phyloP scores from a whole-genome alignment of 2,113 vertebrate genomes.

The Electrona antarctica region DNA sequence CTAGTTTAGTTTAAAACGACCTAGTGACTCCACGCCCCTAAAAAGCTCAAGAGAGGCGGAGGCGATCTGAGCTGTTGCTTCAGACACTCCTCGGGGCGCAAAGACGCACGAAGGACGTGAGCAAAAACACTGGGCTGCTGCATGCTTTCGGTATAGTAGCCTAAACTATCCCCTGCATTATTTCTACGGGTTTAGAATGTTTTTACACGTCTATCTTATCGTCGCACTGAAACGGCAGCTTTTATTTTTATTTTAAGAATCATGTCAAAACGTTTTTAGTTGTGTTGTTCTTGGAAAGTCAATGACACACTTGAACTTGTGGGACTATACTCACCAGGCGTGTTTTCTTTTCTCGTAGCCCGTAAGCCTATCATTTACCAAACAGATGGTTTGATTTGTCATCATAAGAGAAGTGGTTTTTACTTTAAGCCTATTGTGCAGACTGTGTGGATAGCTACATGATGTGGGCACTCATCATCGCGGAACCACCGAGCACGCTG shows the following conservation, averaged over 20 bases:
- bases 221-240: too few species aligned
- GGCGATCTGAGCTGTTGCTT: constrained; percentile 14
- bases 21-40: constrained; percentile 54
- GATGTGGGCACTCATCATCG: constrained; percentile 40
- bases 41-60: constrained; percentile 18
- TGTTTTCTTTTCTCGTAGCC: not conserved
- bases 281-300: not conserved
- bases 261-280: too few species aligned
- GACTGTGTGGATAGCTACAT: constrained; percentile 37
- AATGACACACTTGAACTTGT: not conserved
- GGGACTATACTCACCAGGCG: not conserved
- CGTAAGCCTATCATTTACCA: too few species aligned
- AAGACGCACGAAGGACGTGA: constrained; percentile 36
- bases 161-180: not conserved
- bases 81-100: constrained; percentile 44
- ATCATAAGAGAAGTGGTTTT: too few species aligned
- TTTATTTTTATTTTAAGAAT: too few species aligned
- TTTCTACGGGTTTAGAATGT: too few species aligned
- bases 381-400: too few species aligned
- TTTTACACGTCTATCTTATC: too few species aligned
- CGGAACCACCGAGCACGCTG: constrained; percentile 44
- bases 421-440: too few species aligned
- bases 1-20: not conserved
- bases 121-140: constrained; percentile 14
- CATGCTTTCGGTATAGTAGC: not conserved